Percentiles rank a stretch among this genome's conserved stretches.
phyloP scores from a whole-genome alignment of 2,113 vertebrate genomes.

The Dasypus novemcinctus region DNA sequence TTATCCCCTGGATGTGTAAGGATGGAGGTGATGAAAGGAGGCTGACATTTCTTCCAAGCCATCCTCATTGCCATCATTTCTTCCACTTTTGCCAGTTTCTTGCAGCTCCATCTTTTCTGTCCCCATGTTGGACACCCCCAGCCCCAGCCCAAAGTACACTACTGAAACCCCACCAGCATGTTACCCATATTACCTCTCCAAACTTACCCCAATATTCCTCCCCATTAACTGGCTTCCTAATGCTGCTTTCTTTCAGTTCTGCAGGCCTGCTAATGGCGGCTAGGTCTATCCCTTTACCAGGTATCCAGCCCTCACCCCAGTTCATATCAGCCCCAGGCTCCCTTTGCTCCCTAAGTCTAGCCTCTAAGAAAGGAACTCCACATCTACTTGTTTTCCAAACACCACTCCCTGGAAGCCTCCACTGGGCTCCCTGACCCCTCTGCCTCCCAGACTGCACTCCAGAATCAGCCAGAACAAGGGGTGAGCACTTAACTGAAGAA shows the following conservation, averaged over 20 bases:
- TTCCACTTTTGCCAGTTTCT: neutral
- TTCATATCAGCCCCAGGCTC: neutral
- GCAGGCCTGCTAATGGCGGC: too few species aligned
- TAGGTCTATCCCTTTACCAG: neutral
- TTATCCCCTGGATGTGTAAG: neutral
- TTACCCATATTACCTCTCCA: neutral
- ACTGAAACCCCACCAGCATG: neutral
- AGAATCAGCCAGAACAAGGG: neutral
- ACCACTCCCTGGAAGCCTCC: too few species aligned
- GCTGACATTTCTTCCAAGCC: neutral
- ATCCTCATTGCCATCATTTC: neutral
- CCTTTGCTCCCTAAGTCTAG: too few species aligned
- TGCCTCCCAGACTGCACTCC: neutral
- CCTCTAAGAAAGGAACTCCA: too few species aligned
- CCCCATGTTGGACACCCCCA: neutral
- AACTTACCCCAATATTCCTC: neutral
- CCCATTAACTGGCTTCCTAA: neutral
- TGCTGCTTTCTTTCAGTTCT: neutral
- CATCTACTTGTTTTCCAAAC: too few species aligned
- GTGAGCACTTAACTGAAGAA: neutral
- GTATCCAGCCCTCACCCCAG: neutral
- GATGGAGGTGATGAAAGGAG: neutral
- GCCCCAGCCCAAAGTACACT: neutral
- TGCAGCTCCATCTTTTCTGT: neutral
- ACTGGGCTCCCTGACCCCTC: neutral